phyloP scores from a whole-genome alignment of 2,797 vertebrate species.

The Falco columbarius region DNA sequence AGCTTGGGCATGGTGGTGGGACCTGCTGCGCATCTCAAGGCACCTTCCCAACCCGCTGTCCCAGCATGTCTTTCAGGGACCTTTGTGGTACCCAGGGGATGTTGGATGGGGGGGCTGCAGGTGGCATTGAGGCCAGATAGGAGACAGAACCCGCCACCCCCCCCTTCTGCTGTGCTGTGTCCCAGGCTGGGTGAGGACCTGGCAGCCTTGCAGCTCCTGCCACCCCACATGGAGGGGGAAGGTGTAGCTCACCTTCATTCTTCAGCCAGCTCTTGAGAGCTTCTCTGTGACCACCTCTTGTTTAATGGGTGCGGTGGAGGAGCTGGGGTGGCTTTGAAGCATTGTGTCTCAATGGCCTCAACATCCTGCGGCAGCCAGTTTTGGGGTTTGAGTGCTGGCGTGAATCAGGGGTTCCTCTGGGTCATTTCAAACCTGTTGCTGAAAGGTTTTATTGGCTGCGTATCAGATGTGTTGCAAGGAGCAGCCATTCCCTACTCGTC shows the following conservation, averaged over 20 bases:
- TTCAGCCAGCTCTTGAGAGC: not conserved
- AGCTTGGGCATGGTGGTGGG: not conserved
- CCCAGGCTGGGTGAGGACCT: not conserved
- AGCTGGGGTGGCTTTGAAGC: not conserved
- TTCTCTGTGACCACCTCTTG: not conserved
- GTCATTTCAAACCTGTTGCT: not conserved
- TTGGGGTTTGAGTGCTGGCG: not conserved
- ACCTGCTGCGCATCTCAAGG: not conserved
- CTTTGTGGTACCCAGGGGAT: not conserved
- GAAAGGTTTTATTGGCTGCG: not conserved
- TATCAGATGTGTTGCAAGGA: not conserved
- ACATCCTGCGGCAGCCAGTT: not conserved
- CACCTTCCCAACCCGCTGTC: not conserved
- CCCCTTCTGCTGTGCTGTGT: rapidly evolving
- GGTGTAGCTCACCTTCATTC: not conserved
- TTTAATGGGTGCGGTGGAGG: not conserved
- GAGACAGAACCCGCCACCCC: not conserved
- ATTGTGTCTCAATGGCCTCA: not conserved
- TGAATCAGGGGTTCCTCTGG: not conserved
- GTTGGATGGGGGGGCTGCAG: not conserved
- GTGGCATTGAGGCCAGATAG: not conserved
- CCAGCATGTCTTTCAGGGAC: not conserved
- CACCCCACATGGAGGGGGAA: not conserved
- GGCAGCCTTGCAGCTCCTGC: not conserved
- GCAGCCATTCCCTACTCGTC: not conserved